Percentiles rank a stretch among this genome's conserved stretches.
phyloP scores from a whole-genome alignment of 1,140 invertebrate genomes.

The Pseudachorutes palmiensis region DNA sequence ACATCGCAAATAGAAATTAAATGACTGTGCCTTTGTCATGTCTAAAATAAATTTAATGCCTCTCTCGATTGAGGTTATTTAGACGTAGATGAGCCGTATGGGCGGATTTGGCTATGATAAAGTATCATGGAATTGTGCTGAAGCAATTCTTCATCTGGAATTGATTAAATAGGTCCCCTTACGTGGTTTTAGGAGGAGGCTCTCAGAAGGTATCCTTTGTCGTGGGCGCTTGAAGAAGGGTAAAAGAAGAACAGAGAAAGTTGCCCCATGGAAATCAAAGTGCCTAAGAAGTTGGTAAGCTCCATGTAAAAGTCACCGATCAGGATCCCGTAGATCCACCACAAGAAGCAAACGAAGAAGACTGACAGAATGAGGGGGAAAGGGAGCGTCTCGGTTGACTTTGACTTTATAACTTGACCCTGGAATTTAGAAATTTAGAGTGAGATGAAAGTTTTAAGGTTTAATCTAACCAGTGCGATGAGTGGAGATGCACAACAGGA shows the following conservation, averaged over 20 bases:
- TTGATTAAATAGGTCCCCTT: too few species aligned
- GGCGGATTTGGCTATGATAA: too few species aligned
- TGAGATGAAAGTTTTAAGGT: not conserved
- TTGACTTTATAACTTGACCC: slow-evolving; percentile 63
- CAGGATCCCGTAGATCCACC: slow-evolving; percentile 64
- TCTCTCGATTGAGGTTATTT: too few species aligned
- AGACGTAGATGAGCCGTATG: too few species aligned
- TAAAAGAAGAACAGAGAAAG: slow-evolving; percentile 61
- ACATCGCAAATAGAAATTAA: too few species aligned
- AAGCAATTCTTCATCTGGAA: too few species aligned
- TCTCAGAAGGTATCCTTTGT: too few species aligned
- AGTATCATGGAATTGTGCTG: too few species aligned
- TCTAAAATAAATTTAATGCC: too few species aligned
- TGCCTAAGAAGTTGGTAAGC: slow-evolving; percentile 66
- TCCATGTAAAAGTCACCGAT: slow-evolving; percentile 62
- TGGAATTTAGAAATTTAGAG: slow-evolving; percentile 42
- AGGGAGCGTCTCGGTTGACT: slow-evolving; percentile 66
- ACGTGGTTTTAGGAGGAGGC: too few species aligned
- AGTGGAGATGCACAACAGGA: slow-evolving; percentile 70
- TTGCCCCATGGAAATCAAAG: slow-evolving; percentile 57
- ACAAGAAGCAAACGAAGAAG: slow-evolving; percentile 62
- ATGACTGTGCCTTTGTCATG: too few species aligned
- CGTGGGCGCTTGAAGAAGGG: slow-evolving; percentile 46
- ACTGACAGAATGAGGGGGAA: slow-evolving; percentile 67
- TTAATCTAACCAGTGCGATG: slow-evolving; percentile 53